These are phyloP conservation scores for Lithobates pipiens DNA, from an alignment of 2,797 vertebrate species.

Conservation along the genomic window DNA sequence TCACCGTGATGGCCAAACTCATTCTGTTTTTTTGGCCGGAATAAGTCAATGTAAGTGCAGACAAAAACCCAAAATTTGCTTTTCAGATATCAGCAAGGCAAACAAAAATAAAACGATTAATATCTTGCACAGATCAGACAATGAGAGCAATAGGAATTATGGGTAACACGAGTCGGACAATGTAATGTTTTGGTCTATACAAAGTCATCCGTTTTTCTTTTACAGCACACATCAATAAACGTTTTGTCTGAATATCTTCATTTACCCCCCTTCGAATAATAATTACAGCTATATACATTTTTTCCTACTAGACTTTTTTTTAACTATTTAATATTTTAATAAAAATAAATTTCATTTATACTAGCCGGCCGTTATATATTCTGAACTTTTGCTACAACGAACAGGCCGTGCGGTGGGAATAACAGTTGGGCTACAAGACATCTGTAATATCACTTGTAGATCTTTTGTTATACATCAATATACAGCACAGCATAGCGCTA, in stretches of 20 bases:
- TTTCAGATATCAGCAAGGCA: not conserved
- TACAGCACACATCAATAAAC: not conserved
- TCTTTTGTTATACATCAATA: not conserved
- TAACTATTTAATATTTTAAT: not conserved
- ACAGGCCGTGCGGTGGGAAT: not conserved
- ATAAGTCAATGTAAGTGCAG: not conserved
- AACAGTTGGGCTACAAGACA: not conserved
- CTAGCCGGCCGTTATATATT: not conserved
- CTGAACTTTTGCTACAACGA: not conserved
- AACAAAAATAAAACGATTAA: not conserved
- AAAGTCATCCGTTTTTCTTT: not conserved
- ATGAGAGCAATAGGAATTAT: not conserved
- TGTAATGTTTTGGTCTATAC: not conserved
- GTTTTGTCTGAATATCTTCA: not conserved
- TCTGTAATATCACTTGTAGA: not conserved
- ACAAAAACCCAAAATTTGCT: not conserved
- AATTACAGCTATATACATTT: constrained; percentile 10
- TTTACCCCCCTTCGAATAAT: not conserved
- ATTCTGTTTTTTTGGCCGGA: not conserved
- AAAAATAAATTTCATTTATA: not conserved
- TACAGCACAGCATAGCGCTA: not conserved
- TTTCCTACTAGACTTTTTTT: not conserved
- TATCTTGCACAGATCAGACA: not conserved
- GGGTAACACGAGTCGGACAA: not conserved
- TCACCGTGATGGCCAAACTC: not conserved